Conservation (phyloP, 2,113 vertebrate genomes). For the Carettochelys insculpta region DNA sequence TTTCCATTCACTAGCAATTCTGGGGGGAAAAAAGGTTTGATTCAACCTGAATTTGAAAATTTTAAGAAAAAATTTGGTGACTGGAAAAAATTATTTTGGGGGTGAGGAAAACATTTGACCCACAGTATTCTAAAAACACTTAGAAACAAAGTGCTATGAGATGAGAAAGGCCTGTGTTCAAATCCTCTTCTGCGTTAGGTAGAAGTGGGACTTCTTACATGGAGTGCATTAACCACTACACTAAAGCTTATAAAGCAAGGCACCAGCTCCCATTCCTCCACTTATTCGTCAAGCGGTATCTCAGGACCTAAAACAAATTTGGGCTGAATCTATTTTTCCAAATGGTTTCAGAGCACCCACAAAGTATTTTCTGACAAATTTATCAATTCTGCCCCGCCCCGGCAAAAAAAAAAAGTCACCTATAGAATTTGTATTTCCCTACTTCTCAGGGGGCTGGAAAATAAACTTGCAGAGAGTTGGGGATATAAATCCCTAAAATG, state of each 20-base stretch:
- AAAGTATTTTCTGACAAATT: background rate
- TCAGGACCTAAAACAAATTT: background rate
- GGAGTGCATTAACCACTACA: too few species aligned
- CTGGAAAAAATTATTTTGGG: background rate
- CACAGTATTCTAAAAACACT: too few species aligned
- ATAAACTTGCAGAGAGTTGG: too few species aligned
- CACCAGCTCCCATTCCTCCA: too few species aligned
- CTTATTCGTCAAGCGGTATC: too few species aligned
- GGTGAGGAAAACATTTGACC: background rate
- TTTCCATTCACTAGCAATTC: background rate
- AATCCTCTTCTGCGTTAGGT: background rate
- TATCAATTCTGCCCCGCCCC: background rate
- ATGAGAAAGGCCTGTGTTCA: background rate
- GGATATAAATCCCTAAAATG: background rate
- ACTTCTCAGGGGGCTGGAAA: background rate
- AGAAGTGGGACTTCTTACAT: background rate
- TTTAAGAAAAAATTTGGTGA: background rate
- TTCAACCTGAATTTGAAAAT: background rate
- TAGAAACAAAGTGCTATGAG: background rate
- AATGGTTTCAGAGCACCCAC: background rate
- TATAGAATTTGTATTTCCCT: conserved; percentile 13
- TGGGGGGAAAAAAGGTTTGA: background rate
- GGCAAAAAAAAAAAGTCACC: background rate
- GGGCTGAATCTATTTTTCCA: background rate
- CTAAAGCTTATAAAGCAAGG: too few species aligned